phyloP scores from a whole-genome alignment of 2,113 vertebrate species.

The human region DNA sequence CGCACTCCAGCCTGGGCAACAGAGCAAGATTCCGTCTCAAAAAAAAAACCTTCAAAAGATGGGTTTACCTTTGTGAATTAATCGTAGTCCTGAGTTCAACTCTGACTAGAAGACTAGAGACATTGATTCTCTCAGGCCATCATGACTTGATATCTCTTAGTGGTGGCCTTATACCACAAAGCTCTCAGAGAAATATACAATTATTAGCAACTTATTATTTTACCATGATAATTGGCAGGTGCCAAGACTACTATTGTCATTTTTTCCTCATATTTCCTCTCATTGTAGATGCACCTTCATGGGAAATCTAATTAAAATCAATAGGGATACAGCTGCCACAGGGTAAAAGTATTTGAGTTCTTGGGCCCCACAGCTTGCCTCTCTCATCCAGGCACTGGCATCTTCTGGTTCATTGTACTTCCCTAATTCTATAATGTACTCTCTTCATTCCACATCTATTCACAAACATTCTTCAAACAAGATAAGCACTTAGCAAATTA shows the following conservation, averaged over 20 bases:
- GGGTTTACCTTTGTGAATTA: neutral
- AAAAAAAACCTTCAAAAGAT: neutral
- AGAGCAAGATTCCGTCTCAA: too few relatives aligned
- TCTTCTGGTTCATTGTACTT: neutral
- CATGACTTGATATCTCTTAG: neutral
- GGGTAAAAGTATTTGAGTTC: neutral
- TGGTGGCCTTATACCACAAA: neutral
- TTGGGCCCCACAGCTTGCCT: neutral
- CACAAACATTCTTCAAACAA: conserved; percentile 33
- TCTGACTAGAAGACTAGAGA: neutral
- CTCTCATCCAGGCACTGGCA: neutral
- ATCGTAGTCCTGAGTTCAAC: neutral
- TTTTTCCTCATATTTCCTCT: neutral
- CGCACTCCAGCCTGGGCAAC: too few relatives aligned
- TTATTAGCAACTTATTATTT: neutral
- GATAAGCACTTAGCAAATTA: conserved; percentile 5
- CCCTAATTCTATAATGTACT: neutral
- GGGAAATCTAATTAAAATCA: neutral
- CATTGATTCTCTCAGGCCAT: neutral
- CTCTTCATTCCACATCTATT: neutral
- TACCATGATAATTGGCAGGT: neutral
- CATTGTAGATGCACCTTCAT: neutral
- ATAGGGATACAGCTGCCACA: neutral
- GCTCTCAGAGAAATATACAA: neutral
- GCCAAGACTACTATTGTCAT: neutral